Percentiles rank a stretch among this genome's conserved stretches.
Conservation (phyloP, 2,113 vertebrate genomes). For the Argyrosomus japonicus region DNA sequence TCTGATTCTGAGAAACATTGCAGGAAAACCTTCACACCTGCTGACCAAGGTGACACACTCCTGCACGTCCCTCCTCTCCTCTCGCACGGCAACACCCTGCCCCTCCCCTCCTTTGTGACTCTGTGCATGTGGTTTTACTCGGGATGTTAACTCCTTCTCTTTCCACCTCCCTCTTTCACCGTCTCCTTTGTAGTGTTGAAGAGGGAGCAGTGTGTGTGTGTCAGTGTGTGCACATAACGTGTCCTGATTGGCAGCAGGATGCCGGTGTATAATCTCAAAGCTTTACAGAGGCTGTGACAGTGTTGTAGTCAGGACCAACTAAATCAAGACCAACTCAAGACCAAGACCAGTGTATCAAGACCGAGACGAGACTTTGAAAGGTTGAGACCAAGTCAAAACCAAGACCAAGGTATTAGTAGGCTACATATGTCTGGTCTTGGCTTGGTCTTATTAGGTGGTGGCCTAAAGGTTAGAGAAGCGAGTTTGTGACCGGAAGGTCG, state of each 20-base stretch:
- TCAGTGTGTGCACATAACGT: not conserved
- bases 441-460: no score
- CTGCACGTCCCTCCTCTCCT: slow-evolving; percentile 61
- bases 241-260: not conserved
- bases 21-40: slow-evolving; percentile 99
- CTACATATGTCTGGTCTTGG: no score
- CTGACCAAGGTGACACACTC: slow-evolving; percentile 96
- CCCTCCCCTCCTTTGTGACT: not conserved
- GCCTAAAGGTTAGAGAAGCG: no score
- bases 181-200: not conserved
- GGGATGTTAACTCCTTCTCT: not conserved
- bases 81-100: slow-evolving; percentile 68
- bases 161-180: not conserved
- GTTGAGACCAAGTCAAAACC: no score
- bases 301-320: no score
- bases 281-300: slow-evolving; percentile 17
- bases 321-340: no score
- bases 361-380: no score
- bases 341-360: no score
- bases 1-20: slow-evolving; percentile 99
- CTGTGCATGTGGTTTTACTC: slow-evolving; percentile 16
- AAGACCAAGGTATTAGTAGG: no score
- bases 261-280: slow-evolving; percentile 14
- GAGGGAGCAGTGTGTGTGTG: not conserved
- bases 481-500: no score